phyloP scores from a whole-genome alignment of 2,113 vertebrate genomes.

The Proteles cristata region DNA sequence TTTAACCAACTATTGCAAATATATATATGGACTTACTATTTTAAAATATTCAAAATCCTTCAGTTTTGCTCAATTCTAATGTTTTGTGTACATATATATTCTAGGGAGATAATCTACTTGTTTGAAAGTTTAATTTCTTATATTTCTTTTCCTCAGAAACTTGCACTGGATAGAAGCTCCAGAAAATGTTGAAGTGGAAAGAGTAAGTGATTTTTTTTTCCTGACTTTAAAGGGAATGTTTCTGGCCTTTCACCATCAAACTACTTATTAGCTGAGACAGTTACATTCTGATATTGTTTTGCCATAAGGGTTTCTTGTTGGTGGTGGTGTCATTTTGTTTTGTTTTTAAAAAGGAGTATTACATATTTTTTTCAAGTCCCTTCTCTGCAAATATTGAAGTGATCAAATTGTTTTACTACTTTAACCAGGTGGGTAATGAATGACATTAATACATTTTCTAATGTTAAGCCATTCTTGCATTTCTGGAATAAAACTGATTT shows the following conservation, averaged over 20 bases:
- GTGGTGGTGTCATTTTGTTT: background rate
- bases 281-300: background rate
- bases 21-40: background rate
- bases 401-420: background rate
- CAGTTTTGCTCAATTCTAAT: slow-evolving; percentile 30
- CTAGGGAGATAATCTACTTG: background rate
- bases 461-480: background rate
- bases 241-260: background rate
- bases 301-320: background rate
- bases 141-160: slow-evolving; percentile 6
- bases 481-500: background rate
- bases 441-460: slow-evolving; percentile 24
- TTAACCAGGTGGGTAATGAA: background rate
- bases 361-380: background rate
- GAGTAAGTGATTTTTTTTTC: background rate
- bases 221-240: background rate
- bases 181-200: background rate
- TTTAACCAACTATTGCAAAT: background rate
- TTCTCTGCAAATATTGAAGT: background rate
- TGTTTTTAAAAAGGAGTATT: background rate
- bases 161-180: background rate
- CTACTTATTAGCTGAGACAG: background rate
- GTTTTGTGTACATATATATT: background rate
- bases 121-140: background rate
- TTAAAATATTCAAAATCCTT: background rate